These are phyloP conservation scores for Daktulosphaira vitifoliae DNA, from an alignment of 1,140 invertebrate genomes.

Conservation along the genomic window DNA sequence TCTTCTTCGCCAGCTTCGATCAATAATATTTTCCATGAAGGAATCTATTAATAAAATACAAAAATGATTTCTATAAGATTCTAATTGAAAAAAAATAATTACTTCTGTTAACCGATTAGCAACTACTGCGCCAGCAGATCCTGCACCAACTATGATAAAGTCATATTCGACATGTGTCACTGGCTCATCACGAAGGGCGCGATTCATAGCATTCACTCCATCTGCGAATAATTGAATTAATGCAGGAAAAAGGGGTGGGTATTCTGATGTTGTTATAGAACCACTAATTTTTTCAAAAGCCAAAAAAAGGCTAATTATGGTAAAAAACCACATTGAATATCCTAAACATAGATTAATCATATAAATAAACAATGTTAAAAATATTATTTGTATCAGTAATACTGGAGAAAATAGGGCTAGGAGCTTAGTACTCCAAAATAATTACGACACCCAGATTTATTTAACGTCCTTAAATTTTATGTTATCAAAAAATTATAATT, in stretches of 20 bases:
- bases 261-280: background rate
- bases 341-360: too few species aligned
- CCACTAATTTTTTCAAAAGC: too few species aligned
- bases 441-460: too few species aligned
- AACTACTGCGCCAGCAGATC: slow-evolving; percentile 37
- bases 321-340: background rate
- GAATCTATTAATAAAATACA: slow-evolving; percentile 44
- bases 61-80: too few species aligned
- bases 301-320: background rate
- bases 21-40: slow-evolving; percentile 49
- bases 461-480: too few species aligned
- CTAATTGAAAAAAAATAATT: too few species aligned
- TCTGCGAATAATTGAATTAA: slow-evolving; percentile 32
- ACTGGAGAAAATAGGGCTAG: too few species aligned
- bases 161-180: slow-evolving; percentile 37
- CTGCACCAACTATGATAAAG: slow-evolving; percentile 39
- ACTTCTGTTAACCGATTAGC: slow-evolving; percentile 40
- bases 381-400: too few species aligned
- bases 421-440: too few species aligned
- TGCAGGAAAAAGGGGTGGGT: slow-evolving; percentile 37
- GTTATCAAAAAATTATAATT: too few species aligned
- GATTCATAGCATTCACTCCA: slow-evolving; percentile 24
- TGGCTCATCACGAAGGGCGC: slow-evolving; percentile 49
- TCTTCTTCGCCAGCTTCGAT: slow-evolving; percentile 50
- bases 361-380: too few species aligned